These are phyloP conservation scores for Ochropacha duplaris DNA, from an alignment of 2,888 invertebrate genomes.

Conservation along the genomic window DNA sequence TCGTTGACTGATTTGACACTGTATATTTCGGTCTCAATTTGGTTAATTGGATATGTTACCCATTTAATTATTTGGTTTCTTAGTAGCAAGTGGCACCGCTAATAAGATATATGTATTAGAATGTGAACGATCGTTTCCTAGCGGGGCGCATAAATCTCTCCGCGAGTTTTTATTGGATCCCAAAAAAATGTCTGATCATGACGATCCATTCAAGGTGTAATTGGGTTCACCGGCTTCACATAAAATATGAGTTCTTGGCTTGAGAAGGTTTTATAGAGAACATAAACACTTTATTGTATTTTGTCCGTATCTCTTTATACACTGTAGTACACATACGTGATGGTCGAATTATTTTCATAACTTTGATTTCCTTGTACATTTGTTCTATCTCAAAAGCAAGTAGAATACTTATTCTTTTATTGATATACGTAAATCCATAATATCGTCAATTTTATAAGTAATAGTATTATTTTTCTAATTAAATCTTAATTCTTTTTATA, in stretches of 20 bases:
- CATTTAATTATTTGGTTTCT: conserved; percentile 51
- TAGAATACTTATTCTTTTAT: background rate
- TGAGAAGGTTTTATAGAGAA: conserved; percentile 74
- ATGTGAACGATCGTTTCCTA: conserved; percentile 56
- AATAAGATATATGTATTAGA: conserved; percentile 61
- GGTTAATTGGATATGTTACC: conserved; percentile 15
- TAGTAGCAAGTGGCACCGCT: conserved; percentile 59
- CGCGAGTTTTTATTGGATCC: conserved; percentile 66
- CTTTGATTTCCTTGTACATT: background rate
- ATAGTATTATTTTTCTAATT: too few relatives aligned
- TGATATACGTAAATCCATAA: background rate
- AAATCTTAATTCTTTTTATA: too few relatives aligned
- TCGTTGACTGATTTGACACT: too few relatives aligned
- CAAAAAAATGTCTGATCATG: conserved; percentile 76
- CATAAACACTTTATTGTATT: conserved; percentile 79
- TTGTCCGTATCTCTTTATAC: conserved; percentile 57
- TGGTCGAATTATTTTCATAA: background rate
- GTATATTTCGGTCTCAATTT: background rate
- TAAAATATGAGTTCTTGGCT: conserved; percentile 76
- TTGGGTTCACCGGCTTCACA: conserved; percentile 75
- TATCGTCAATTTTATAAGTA: background rate
- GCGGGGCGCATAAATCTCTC: conserved; percentile 66
- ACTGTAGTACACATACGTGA: conserved; percentile 18
- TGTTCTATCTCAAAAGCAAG: background rate
- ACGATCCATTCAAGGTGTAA: conserved; percentile 78